phyloP scores from a whole-genome alignment of 2,797 vertebrate genomes.

The Zenarchopterus dispar region DNA sequence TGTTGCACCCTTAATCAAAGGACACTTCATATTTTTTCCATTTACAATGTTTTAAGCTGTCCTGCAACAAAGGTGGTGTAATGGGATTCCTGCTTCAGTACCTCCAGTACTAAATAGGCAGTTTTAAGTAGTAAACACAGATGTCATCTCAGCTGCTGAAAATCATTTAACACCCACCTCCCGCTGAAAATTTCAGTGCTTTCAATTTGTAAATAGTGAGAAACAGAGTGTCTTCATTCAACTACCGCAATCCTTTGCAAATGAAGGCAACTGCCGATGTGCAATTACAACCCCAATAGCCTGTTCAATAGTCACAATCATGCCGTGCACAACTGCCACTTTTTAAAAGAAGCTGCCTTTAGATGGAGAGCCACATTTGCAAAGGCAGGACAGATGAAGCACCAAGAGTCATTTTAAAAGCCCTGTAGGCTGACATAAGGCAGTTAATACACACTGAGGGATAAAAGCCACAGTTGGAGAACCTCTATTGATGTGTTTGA shows the following conservation, averaged over 20 bases:
- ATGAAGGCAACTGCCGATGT: slow-evolving; percentile 62
- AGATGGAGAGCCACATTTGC: slow-evolving; percentile 49
- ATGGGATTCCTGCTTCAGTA: slow-evolving; percentile 29
- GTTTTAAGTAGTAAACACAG: slow-evolving; percentile 34
- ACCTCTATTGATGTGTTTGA: slow-evolving; percentile 81
- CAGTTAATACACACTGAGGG: slow-evolving; percentile 63
- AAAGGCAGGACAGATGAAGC: slow-evolving; percentile 49
- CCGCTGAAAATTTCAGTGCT: slow-evolving; percentile 42
- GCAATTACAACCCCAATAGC: slow-evolving; percentile 66
- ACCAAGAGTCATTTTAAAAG: slow-evolving; percentile 48
- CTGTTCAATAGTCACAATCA: slow-evolving; percentile 64
- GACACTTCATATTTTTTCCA: slow-evolving; percentile 28
- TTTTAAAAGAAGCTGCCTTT: slow-evolving; percentile 38
- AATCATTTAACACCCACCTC: slow-evolving; percentile 53
- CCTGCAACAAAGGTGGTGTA: slow-evolving; percentile 24
- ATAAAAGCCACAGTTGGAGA: slow-evolving; percentile 66
- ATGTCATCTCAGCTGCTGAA: slow-evolving; percentile 39
- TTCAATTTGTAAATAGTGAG: slow-evolving; percentile 52
- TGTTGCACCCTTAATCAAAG: slow-evolving; percentile 28
- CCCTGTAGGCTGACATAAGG: slow-evolving; percentile 61
- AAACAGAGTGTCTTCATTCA: slow-evolving; percentile 51
- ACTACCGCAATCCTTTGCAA: slow-evolving; percentile 44
- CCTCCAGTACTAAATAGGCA: slow-evolving; percentile 29
- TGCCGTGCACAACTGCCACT: slow-evolving; percentile 41
- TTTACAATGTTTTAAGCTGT: slow-evolving; percentile 19